Base-by-base conservation (phyloP, 2,888 invertebrate genomes). In the Panzeria rudis region DNA sequence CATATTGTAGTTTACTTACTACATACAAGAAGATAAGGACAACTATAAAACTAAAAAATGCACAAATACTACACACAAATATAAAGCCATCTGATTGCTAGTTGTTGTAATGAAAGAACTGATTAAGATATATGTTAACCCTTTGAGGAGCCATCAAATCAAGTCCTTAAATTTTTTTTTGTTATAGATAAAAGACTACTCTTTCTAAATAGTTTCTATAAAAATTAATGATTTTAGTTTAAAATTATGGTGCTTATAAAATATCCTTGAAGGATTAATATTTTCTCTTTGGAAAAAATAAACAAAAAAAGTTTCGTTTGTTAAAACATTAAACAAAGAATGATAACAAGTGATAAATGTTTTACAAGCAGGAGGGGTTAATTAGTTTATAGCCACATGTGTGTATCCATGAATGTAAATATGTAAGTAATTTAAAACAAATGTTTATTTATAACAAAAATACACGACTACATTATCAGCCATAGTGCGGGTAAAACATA, bases 261-360 rank as follows among this genome's bases (percentile, higher is more conserved):
- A 17, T 11, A 1, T n/a, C 15, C n/a, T 1, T 6, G 3, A 59
- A 17, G 47, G 59, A 17, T 50, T 69, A 68, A 68, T 35, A n/a
- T 50, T 6, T 7, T 56, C 25, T 9, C 2, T 20, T 20, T 9
- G 0, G 3, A 20, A 7, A 47, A 17, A 3, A 13, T n/a, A 1
- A 20, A 41, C 17, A 29, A 66, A 41, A 17, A 38, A 9, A 9
- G 2, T 32, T 56, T 56, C 23, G 29, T 32, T 56, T 76, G 62
- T 76, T 61, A 23, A 68, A 68, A 54, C 50, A 72, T 69, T 32
- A 75, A 73, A 66, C 32, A 73, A 50, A 44, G 9, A 20, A 41
- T 41, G 66, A 81, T 56, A 85, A 73, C 73, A 75, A 78, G 56
- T 77, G 77, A 80, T 61, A 77, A 69, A 75, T 54, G 62, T 62